Evolutionary conservation across 2,888 invertebrate species (phyloP), one percentile per base, ranked within the genome.

Genomic region (Agonum fuliginosum): DNA sequence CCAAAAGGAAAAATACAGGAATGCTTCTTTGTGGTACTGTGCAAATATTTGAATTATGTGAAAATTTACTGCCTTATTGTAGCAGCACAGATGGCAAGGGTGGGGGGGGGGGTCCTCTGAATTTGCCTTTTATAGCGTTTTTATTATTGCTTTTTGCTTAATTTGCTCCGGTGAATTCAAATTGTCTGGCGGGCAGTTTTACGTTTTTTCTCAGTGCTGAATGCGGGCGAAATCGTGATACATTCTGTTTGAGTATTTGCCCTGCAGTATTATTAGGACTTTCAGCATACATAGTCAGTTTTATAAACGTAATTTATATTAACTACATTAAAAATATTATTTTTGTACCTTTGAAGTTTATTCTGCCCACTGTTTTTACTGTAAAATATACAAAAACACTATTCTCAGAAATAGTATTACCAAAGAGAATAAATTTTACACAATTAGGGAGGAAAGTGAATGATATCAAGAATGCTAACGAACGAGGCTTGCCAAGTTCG

Each of bases 81-180:
- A 30, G 30, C 30, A 2, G 30, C 8, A 37, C 4, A 43, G 14
- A 43, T 12, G 12, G 43, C 43, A 12, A 12, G 12, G 14, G 43
- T 12, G 12, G 12, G 37, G 4, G 30, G 12, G 14, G 12, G 43
- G 12, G 43, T 12, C n/a, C 14, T 14, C 3, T 51, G 22, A 19
- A 51, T 51, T 51, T 51, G 51, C 54, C 20, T 54, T n/a, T 54
- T 54, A 54, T 24, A 12, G 54, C 54, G 54, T 20, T 54, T 54
- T 54, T 54, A 12, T 54, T 20, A 54, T 54, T 54, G 54, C 54
- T 54, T 54, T 54, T 48, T 24, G 22, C 54, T 54, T 54, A 54
- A 54, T 54, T 54, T 54, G 54, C 24, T 54, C 22, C 4, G 54
- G 1, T 20, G 37, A 37, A n/a, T 20, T 20, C 48, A 48, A 37